Conservation (phyloP, 2,888 invertebrate species). For the Pegoplata infirma region DNA sequence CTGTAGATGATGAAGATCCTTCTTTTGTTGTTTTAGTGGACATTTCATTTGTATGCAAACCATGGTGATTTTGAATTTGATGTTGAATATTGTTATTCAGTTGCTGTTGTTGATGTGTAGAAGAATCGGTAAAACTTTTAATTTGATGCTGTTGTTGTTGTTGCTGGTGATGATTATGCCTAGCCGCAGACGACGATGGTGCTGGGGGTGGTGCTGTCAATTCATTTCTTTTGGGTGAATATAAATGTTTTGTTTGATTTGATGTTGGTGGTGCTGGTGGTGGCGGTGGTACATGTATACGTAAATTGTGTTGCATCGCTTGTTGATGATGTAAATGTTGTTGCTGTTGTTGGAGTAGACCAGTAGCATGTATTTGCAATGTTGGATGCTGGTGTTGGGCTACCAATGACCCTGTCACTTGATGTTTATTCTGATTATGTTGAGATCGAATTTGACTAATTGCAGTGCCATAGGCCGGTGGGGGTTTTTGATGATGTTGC, state of each 20-base stretch:
- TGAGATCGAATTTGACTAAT: conserved; percentile 78
- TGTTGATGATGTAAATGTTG: conserved; percentile 35
- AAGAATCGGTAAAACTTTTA: conserved; percentile 58
- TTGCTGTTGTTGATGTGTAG: conserved; percentile 38
- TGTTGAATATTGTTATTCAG: conserved; percentile 32
- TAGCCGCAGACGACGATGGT: background rate
- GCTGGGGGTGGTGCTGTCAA: conserved; percentile 23
- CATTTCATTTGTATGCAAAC: conserved; percentile 23
- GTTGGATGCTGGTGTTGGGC: conserved; percentile 45
- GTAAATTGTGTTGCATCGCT: conserved; percentile 36
- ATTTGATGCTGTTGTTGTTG: conserved; percentile 43
- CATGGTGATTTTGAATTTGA: conserved; percentile 15
- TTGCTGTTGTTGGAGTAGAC: conserved; percentile 33
- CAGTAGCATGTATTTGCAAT: conserved; percentile 20
- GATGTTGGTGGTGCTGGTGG: conserved; percentile 15
- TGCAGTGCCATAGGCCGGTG: conserved; percentile 77
- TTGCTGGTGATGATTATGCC: conserved; percentile 29
- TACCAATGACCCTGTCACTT: conserved; percentile 41
- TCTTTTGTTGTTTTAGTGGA: conserved; percentile 37
- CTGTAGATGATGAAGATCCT: conserved; percentile 2
- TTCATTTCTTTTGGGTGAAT: conserved; percentile 32
- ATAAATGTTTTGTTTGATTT: conserved; percentile 38
- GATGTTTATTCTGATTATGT: conserved; percentile 75
- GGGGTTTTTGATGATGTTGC: conserved; percentile 75
- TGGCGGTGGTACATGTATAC: conserved; percentile 37